Conservation (phyloP, 2,888 invertebrate genomes). For the Gibbula magus region DNA sequence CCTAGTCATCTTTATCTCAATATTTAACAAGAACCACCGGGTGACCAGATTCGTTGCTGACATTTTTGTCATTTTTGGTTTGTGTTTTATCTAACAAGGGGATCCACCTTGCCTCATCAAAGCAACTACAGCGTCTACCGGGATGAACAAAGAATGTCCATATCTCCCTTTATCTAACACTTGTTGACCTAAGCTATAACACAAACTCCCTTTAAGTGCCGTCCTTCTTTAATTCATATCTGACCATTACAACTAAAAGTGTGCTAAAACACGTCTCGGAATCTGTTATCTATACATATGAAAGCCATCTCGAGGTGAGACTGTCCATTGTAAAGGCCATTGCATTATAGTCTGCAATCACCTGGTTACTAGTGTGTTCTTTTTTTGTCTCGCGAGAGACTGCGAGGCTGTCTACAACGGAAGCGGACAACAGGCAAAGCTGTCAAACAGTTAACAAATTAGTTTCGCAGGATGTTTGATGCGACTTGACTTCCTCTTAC, state of each 20-base stretch:
- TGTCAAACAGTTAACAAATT: background rate
- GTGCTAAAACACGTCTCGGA: too few relatives aligned
- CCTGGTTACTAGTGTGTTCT: too few relatives aligned
- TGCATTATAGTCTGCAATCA: too few relatives aligned
- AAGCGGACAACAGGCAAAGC: background rate
- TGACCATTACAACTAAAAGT: background rate
- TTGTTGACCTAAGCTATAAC: background rate
- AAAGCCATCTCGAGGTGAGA: too few relatives aligned
- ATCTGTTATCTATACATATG: too few relatives aligned
- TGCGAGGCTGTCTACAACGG: background rate
- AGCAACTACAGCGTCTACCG: background rate
- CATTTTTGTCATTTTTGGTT: background rate
- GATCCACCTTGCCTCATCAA: background rate
- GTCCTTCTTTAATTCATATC: background rate
- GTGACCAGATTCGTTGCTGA: background rate
- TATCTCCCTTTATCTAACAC: background rate
- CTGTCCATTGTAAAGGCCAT: too few relatives aligned
- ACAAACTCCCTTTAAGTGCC: background rate
- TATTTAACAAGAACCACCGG: background rate
- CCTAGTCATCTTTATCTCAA: background rate
- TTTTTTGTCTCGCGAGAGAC: background rate
- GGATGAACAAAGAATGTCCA: background rate
- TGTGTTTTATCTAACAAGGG: background rate
- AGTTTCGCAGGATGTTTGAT: conserved; percentile 1
- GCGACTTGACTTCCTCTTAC: background rate